Evolutionary conservation across 2,113 vertebrate genomes (phyloP).

Genomic region (Catharus bicknelli): DNA sequence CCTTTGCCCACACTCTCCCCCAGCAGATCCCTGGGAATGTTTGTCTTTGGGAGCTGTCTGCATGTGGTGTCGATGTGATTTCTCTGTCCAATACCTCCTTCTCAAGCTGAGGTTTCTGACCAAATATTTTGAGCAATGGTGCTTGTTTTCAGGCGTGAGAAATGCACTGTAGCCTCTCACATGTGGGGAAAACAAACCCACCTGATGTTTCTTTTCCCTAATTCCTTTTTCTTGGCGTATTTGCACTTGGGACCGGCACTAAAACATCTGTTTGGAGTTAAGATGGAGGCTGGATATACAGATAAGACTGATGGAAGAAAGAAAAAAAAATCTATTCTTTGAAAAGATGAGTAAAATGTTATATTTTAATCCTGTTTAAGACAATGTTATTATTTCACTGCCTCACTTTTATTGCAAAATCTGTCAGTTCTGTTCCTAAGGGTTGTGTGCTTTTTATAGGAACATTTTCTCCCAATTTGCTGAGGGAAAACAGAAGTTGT

Average conservation of each 20-base stretch:
- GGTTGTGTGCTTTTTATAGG: neutral
- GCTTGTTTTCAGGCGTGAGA: constrained; percentile 1
- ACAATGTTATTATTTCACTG: constrained; percentile 38
- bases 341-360: constrained; percentile 45
- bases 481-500: neutral
- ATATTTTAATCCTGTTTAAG: constrained; percentile 47
- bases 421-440: neutral
- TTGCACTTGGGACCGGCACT: neutral
- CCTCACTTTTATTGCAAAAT: neutral
- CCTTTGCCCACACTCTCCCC: neutral
- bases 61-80: neutral
- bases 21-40: neutral
- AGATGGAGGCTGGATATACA: neutral
- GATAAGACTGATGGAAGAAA: constrained; percentile 2
- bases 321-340: constrained; percentile 35
- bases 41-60: neutral
- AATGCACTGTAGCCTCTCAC: neutral
- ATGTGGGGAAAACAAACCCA: neutral
- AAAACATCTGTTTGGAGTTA: neutral
- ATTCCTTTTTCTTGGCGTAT: neutral
- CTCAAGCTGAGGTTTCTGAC: neutral
- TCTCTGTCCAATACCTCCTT: constrained; percentile 7
- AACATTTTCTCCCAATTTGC: neutral
- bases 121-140: constrained; percentile 1
- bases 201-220: neutral